Conservation (phyloP, 2,888 invertebrate genomes). For the Melieria crassipennis region DNA sequence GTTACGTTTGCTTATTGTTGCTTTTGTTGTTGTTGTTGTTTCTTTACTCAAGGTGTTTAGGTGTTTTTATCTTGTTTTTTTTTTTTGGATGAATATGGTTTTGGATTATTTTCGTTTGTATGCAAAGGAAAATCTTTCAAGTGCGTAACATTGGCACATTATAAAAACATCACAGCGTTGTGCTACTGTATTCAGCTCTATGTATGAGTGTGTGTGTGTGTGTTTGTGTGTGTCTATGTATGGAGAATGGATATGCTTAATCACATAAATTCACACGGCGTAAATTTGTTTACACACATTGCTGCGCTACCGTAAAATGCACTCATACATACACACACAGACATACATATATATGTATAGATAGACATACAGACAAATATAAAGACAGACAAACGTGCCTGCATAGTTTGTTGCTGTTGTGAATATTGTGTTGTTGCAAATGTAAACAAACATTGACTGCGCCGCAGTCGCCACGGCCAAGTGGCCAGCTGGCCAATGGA, state of each 20-base stretch:
- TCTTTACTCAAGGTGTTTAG: background rate
- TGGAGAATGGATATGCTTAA: background rate
- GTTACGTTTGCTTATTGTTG: background rate
- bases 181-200: background rate
- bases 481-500: too few relatives aligned
- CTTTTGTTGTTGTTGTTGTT: constrained; percentile 17
- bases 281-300: constrained; percentile 10
- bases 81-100: background rate
- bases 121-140: constrained; percentile 30
- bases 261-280: constrained; percentile 24
- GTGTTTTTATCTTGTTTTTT: background rate
- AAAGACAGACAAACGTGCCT: too few relatives aligned
- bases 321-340: background rate
- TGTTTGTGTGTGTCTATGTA: background rate
- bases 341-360: background rate
- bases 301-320: background rate
- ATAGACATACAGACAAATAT: too few relatives aligned
- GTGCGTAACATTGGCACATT: constrained; percentile 38
- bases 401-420: too few relatives aligned
- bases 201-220: background rate
- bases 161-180: constrained; percentile 34
- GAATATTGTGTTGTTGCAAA: too few relatives aligned
- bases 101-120: background rate
- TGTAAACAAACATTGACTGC: too few relatives aligned
- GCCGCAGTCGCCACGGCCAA: too few relatives aligned